phyloP scores from a whole-genome alignment of 2,113 vertebrate genomes.

The Serinus canaria region DNA sequence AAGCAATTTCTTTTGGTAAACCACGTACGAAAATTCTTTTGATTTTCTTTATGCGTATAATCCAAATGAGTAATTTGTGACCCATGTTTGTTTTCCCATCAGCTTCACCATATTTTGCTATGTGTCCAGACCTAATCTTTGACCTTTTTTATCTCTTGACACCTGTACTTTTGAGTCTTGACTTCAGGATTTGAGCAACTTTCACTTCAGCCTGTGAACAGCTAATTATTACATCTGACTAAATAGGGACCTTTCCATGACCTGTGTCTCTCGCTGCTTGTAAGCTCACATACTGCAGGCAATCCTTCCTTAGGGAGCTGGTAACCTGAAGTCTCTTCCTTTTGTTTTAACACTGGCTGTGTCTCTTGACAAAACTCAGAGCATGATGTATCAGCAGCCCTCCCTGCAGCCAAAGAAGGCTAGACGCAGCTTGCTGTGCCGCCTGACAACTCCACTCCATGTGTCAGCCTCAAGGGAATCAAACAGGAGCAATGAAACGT shows the following conservation, averaged over 20 bases:
- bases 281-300: background rate
- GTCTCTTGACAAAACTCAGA: background rate
- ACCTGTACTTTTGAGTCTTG: background rate
- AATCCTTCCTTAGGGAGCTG: background rate
- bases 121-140: background rate
- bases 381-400: background rate
- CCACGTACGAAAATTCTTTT: background rate
- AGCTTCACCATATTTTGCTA: background rate
- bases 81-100: background rate
- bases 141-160: background rate
- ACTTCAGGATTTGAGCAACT: background rate
- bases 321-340: background rate
- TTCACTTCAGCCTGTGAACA: background rate
- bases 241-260: background rate
- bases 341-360: background rate
- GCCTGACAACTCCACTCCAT: background rate
- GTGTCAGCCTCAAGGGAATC: constrained; percentile 23
- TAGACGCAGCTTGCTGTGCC: constrained; percentile 1
- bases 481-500: background rate
- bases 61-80: background rate
- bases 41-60: background rate
- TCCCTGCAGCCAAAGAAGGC: background rate
- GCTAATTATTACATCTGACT: background rate
- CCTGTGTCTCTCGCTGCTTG: background rate
- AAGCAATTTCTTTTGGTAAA: background rate